Base-by-base conservation (phyloP, 2,797 vertebrate genomes). In the Rhabdomys pumilio region DNA sequence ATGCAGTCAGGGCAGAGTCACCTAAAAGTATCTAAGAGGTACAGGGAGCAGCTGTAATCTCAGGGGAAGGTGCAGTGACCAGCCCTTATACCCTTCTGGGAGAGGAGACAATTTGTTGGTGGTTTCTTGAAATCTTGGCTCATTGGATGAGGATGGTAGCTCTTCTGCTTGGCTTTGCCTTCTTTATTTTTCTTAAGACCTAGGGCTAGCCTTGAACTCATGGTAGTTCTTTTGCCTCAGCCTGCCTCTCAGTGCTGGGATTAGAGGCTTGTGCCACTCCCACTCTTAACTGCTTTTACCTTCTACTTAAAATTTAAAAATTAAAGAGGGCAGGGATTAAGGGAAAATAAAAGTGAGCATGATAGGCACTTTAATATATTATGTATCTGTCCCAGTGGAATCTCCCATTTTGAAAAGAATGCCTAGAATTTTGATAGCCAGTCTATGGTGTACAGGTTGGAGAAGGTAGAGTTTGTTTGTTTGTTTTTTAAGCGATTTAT, bases 271-370 rank as follows among this genome's bases (percentile, higher is more conserved):
- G 41, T 63, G 41, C 41, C 29, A n/a, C 41, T 15, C 26, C 6
- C 1, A 50, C 69, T 20, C 53, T 75, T 91, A 93, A 90, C 67
- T 96, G 93, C 31, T 91, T 1, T 87, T 94, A 93, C 34, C 61
- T 92, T 41, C 85, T 87, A 50, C 63, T 85, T 53, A 41, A 94
- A 90, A 91, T 91, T 50, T 31, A 59, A 93, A 80, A 55, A 31
- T 34, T 20, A 81, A 29, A 55, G 31, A 20, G 11, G 69, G 1
- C 44, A 77, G 24, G 2, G 19, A 3, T 55, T 76, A 31, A 38
- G 22, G 50, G 17, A 69, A 86, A 90, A 59, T 94, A 75, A 94
- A 84, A 94, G 76, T 84, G 61, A 94, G 15, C 80, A 50, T 89
- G 57, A 63, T n/a, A 77, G 83, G 81, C 57, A 82, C 34, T 20